A percentile compares a stretch with the other conserved stretches of the same genome.
phyloP scores from a whole-genome alignment of 2,797 vertebrate genomes.

The Catharus ustulatus region DNA sequence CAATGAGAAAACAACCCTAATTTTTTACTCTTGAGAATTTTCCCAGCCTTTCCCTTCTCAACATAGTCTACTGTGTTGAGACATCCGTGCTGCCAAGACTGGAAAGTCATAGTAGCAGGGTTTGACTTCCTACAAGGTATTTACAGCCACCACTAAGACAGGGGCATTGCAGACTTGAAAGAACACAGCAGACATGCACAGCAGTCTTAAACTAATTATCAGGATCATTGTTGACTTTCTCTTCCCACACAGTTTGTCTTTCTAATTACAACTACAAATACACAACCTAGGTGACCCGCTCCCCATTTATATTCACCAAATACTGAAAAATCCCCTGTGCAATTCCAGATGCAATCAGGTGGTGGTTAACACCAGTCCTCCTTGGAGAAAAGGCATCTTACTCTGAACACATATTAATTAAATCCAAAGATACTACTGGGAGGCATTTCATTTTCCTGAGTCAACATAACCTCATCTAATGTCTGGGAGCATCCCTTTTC shows the following conservation, averaged over 20 bases:
- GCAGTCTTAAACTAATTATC: conserved; percentile 1
- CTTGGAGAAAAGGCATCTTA: not conserved
- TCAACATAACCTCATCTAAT: not conserved
- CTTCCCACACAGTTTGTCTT: conserved; percentile 19
- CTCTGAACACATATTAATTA: conserved; percentile 18
- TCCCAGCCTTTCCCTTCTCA: not conserved
- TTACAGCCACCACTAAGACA: not conserved
- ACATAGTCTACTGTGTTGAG: not conserved
- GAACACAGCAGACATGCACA: not conserved
- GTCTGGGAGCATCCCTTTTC: not conserved
- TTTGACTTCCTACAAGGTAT: not conserved
- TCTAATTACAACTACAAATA: conserved; percentile 26
- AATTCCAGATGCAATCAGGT: not conserved
- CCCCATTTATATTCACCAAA: not conserved
- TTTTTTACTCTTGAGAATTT: not conserved
- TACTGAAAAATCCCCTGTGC: not conserved
- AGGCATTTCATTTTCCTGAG: not conserved
- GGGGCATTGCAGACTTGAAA: not conserved
- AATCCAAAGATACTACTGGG: not conserved
- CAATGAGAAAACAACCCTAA: not conserved
- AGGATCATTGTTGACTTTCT: conserved; percentile 18
- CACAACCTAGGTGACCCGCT: not conserved
- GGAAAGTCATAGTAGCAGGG: not conserved
- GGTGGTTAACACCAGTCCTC: not conserved
- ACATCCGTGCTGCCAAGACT: not conserved